phyloP scores from a whole-genome alignment of 2,797 vertebrate species.

The Acrocephalus scirpaceus region DNA sequence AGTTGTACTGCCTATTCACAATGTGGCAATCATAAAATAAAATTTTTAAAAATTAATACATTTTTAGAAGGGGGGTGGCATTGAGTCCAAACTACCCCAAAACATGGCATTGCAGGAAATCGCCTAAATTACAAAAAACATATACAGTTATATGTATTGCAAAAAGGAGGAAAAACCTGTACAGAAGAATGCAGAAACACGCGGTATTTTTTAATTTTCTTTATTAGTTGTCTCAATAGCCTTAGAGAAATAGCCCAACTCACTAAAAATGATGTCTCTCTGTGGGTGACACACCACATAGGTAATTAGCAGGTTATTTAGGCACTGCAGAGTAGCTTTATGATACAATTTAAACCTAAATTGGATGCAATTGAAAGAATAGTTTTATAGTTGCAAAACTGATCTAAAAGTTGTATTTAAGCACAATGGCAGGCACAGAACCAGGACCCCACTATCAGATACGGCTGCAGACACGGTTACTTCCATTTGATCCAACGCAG shows the following conservation, averaged over 20 bases:
- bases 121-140: not conserved
- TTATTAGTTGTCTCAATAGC: not conserved
- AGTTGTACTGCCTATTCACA: not conserved
- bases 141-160: not conserved
- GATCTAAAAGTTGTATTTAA: not conserved
- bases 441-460: not conserved
- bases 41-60: not conserved
- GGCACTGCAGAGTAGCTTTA: not conserved
- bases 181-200: not conserved
- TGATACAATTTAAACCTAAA: not conserved
- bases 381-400: not conserved
- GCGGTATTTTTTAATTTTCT: not conserved
- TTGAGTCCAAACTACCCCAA: not conserved
- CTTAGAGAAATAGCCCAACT: not conserved
- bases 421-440: not conserved
- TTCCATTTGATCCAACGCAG: fast-evolving
- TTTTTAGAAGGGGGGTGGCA: not conserved
- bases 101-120: not conserved
- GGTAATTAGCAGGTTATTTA: not conserved
- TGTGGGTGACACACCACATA: not conserved
- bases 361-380: not conserved
- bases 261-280: not conserved
- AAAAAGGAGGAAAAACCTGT: not conserved
- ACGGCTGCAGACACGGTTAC: not conserved
- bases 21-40: not conserved